Base-by-base conservation (phyloP, 2,797 vertebrate species). In the Tadarida brasiliensis region DNA sequence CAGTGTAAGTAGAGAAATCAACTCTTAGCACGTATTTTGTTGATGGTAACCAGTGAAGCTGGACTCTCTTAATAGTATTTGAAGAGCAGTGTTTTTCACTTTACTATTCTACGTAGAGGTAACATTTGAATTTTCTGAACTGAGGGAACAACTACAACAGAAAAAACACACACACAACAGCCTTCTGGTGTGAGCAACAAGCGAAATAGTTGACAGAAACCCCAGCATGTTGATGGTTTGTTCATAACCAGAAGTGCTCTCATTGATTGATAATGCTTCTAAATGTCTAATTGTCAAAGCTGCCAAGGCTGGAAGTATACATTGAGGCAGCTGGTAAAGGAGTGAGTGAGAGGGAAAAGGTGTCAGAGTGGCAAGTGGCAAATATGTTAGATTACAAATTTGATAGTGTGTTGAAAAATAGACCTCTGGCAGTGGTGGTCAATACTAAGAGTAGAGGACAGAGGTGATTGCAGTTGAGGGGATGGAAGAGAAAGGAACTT, bases 61-160 rank as follows among this genome's bases (percentile, higher is more conserved):
- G 47, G 47, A 47, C 35, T 91, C 20, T 90, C 33, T 74, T 47
- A 68, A 35, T 77, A 82, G 24, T 82, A 59, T 70, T 67, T 87
- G 76, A 90, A 91, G 35, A 85, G n/a, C 49, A 88, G 16, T 57
- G 20, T 74, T 94, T 94, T 94, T 82, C 47, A 85, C 12, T 84
- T 30, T 80, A 15, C 26, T 84, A 16, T 70, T 22, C n/a, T 84
- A 67, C 12, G 8, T 54, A 22, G 85, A 86, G 20, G 90, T 90
- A 90, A 73, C 56, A 82, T 49, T 91, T n/a, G 61, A 82, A 65
- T 70, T 94, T 86, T 82, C 35, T 8, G 20, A 89, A 67, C 10
- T 85, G 16, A 54, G 57, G 26, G 11, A 80, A n/a, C 7, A 68
- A n/a, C 35, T 90, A 19, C 30, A 70, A 24, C 3, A 35, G 63